Conservation (phyloP, 2,797 vertebrate genomes). For the Tapera naevia region DNA sequence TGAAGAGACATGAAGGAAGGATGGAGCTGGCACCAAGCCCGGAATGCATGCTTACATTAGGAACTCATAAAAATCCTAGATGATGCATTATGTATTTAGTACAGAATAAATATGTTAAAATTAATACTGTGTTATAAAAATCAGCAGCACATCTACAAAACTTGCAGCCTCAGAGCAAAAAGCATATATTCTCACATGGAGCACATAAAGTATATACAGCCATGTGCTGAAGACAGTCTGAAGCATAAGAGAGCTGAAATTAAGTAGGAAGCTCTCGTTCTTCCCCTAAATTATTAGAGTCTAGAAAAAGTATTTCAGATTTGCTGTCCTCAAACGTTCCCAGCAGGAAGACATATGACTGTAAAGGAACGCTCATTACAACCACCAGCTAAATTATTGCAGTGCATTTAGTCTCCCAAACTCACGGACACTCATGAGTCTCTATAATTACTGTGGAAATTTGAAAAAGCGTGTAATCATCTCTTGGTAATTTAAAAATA, state of each 20-base stretch:
- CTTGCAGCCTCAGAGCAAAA: conserved; percentile 45
- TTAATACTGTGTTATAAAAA: conserved; percentile 52
- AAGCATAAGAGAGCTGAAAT: background rate
- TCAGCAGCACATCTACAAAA: conserved; percentile 36
- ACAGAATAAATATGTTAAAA: conserved; percentile 46
- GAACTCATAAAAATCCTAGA: conserved; percentile 51
- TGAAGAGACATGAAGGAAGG: conserved; percentile 47
- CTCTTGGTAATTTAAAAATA: background rate
- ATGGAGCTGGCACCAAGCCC: conserved; percentile 67
- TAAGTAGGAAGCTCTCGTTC: background rate
- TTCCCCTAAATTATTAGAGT: background rate
- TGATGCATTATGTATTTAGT: conserved; percentile 45
- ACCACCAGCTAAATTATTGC: background rate
- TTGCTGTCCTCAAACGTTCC: background rate
- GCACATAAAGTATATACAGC: conserved; percentile 37
- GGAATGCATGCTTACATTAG: conserved; percentile 47
- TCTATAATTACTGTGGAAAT: background rate
- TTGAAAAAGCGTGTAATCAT: background rate
- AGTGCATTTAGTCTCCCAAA: background rate
- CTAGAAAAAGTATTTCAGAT: background rate
- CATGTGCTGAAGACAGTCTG: conserved; percentile 17
- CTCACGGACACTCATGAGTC: background rate
- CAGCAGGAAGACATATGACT: background rate
- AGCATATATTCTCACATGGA: conserved; percentile 27
- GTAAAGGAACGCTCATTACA: background rate